Conservation (phyloP, 2,113 vertebrate species). For the Empidonax traillii region DNA sequence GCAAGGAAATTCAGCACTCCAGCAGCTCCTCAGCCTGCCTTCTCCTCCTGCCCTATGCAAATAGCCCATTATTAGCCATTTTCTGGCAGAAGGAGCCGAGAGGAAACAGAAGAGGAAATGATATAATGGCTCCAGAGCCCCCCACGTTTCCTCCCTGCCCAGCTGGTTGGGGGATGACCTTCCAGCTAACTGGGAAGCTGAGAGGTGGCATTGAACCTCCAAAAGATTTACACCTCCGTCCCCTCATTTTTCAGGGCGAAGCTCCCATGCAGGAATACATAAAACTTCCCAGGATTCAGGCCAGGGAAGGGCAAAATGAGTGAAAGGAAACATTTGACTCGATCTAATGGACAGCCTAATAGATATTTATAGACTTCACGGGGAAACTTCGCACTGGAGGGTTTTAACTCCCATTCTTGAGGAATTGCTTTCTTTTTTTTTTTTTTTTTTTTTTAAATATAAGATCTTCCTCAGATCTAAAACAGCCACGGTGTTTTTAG, state of each 20-base stretch:
- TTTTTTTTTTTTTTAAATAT: background rate
- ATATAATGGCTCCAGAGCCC: conserved; percentile 76
- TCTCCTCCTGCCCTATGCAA: conserved; percentile 72
- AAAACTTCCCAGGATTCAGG: background rate
- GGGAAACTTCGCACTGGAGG: background rate
- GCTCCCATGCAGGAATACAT: background rate
- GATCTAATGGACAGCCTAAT: background rate
- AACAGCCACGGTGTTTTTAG: background rate
- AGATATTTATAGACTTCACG: conserved; percentile 14
- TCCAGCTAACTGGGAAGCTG: conserved; percentile 53
- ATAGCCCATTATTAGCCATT: conserved; percentile 77
- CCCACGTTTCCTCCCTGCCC: conserved; percentile 73
- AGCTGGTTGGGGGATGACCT: conserved; percentile 75
- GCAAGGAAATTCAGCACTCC: conserved; percentile 35
- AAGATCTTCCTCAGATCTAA: background rate
- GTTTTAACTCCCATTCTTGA: background rate
- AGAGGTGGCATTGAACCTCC: conserved; percentile 58
- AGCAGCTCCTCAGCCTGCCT: conserved; percentile 59
- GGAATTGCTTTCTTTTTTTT: background rate
- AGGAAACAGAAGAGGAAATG: conserved; percentile 86
- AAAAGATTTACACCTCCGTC: conserved; percentile 42
- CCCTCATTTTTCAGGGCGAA: background rate
- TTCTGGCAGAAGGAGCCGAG: conserved; percentile 76
- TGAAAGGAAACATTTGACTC: conserved; percentile 17
- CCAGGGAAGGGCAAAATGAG: background rate